phyloP scores from a whole-genome alignment of 2,113 vertebrate genomes.

The Cynocephalus volans region DNA sequence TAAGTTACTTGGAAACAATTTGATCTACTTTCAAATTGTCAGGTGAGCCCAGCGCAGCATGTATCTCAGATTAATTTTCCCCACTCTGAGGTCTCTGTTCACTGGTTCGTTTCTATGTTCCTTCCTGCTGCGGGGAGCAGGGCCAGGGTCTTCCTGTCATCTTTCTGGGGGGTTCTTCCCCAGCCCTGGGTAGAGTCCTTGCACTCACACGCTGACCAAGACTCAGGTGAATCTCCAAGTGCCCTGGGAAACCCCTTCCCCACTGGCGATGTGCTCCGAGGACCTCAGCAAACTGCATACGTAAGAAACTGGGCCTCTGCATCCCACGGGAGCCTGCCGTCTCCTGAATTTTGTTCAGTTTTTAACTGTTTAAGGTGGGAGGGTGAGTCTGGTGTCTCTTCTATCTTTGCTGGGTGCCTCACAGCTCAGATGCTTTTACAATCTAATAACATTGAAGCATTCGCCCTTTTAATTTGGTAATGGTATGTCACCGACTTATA shows the following conservation, averaged over 20 bases:
- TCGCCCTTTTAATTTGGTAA: background rate
- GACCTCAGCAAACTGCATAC: background rate
- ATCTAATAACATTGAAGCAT: too few relatives aligned
- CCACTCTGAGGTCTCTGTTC: background rate
- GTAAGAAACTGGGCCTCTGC: too few relatives aligned
- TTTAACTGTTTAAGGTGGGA: background rate
- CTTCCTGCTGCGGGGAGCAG: background rate
- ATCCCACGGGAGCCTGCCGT: background rate
- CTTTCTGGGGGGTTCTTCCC: background rate
- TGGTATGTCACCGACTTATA: background rate
- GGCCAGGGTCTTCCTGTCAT: too few relatives aligned
- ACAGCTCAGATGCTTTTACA: background rate
- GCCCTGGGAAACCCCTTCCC: background rate
- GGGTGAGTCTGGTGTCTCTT: too few relatives aligned
- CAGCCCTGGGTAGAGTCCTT: background rate
- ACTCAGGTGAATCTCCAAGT: background rate
- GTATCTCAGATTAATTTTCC: background rate
- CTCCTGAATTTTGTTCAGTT: background rate
- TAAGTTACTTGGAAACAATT: too few relatives aligned
- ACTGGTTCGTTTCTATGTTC: background rate
- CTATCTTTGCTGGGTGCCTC: background rate
- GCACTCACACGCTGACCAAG: accelerated
- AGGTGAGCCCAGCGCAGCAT: background rate
- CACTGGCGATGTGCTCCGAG: background rate
- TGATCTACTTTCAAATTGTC: background rate